Percentiles rank a stretch among this genome's conserved stretches.
Conservation (phyloP, 30 jellyfish, hydroid and myxozoan species). For the Pelagia noctiluca region DNA sequence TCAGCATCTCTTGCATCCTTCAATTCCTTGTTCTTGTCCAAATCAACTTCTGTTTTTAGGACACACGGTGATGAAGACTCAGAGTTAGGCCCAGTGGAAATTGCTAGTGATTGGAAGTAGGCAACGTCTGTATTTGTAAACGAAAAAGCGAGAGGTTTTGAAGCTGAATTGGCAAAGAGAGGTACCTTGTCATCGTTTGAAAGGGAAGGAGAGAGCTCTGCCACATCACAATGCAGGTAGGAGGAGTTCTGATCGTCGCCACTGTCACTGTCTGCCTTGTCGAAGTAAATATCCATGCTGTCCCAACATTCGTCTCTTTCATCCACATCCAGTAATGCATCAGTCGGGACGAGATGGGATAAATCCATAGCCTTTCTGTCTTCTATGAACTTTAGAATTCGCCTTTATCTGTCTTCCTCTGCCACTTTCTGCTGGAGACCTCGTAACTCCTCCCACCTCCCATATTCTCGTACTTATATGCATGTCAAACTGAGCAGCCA, state of each 20-base stretch:
- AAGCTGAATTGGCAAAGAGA: background rate
- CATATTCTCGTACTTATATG: too few relatives aligned
- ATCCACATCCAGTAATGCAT: conserved; percentile 7
- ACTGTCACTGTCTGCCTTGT: conserved; percentile 21
- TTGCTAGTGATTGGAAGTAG: too few relatives aligned
- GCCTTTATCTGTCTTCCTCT: too few relatives aligned
- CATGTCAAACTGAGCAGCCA: too few relatives aligned
- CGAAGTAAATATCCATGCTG: conserved; percentile 55
- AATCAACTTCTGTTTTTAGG: too few relatives aligned
- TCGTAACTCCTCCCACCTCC: too few relatives aligned
- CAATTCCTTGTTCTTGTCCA: conserved; percentile 2
- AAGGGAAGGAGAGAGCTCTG: background rate
- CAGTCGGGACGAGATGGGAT: conserved; percentile 57
- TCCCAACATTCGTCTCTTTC: conserved; percentile 62
- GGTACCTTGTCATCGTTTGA: background rate
- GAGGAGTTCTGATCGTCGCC: background rate
- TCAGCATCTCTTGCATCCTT: background rate
- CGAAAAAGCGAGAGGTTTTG: background rate
- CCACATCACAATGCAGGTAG: background rate
- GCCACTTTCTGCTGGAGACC: too few relatives aligned
- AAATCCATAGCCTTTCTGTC: too few relatives aligned
- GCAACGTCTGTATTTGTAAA: too few relatives aligned
- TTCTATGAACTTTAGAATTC: too few relatives aligned
- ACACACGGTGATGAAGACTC: too few relatives aligned
- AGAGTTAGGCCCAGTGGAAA: too few relatives aligned